Base-by-base conservation (phyloP, 2,113 vertebrate genomes). In the Anoura caudifer region DNA sequence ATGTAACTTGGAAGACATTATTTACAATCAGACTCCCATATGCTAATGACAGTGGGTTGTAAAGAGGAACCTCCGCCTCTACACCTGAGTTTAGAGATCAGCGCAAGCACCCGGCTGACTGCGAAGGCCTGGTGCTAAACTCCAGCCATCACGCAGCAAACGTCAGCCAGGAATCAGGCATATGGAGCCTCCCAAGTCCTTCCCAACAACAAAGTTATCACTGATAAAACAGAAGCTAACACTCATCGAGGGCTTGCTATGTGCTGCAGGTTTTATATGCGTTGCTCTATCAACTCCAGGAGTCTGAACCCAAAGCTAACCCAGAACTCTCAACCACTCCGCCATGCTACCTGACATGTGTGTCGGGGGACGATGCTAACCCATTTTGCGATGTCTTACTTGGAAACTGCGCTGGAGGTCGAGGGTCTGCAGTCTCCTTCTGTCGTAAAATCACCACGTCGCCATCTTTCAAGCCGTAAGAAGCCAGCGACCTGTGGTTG, bases 401-500 rank as follows among this genome's bases (percentile, higher is more conserved):
- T 97, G 98, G 98, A 94, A 98, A 98, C 5, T 99, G 99, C 81
- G 98, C 98, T 3, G 99, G 92, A 22, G 99, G 98, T 61, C 98
- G 98, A 6, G 99, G 98, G 72, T 99, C 99, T 12, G 99, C 98
- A 0, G 96, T 96, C 85, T 99, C 99, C 61, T 98, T 98, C 98
- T 99, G 99, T 45, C 99, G 98, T 94, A 99, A 98, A 93, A 99
- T 99, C 96, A 99, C 99, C 97, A 99, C 99, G 0, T 99, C 99
- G 2, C 99, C 99, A 15, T 99, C 99, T 90, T 99, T 99, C 95
- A 99, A 97, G 84, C 99, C 99, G n/a, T 99, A 99, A 24, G 98
- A 99, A 45, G 99, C 99, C 98, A 99, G 98, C 22, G 99, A 99
- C 97, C 99, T 98, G 96, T 99, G 99, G 96, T 99, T 99, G 98